phyloP scores from a whole-genome alignment of 2,797 vertebrate genomes.

The Acipenser oxyrinchus region DNA sequence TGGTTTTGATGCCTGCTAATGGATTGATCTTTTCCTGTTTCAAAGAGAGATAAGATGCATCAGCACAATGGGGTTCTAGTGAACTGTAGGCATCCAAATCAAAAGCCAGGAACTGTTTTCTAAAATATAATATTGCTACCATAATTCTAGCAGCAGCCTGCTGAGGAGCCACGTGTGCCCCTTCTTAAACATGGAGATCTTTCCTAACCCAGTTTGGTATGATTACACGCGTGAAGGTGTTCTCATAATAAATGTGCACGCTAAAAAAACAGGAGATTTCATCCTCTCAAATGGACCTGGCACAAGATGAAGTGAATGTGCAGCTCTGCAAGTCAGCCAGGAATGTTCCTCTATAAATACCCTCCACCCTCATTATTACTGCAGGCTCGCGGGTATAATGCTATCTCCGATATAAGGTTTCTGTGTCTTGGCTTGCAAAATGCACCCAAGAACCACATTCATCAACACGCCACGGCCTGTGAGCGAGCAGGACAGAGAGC shows the following conservation, averaged over 20 bases:
- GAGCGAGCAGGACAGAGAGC: neutral
- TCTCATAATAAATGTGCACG: neutral
- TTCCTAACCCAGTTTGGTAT: too few relatives aligned
- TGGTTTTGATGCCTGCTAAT: neutral
- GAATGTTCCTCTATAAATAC: constrained; percentile 5
- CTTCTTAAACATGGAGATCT: too few relatives aligned
- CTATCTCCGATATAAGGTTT: constrained; percentile 8
- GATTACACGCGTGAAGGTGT: too few relatives aligned
- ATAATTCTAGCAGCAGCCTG: too few relatives aligned
- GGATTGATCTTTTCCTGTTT: neutral
- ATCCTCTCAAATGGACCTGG: neutral
- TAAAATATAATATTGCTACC: neutral
- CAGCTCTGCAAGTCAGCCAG: constrained; percentile 1
- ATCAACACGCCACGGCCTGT: neutral
- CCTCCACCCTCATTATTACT: constrained; percentile 3
- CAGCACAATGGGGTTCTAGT: too few relatives aligned
- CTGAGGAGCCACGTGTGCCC: too few relatives aligned
- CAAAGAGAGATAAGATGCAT: neutral
- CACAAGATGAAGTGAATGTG: constrained; percentile 2
- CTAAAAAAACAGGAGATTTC: neutral
- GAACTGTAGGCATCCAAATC: neutral
- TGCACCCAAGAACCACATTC: neutral
- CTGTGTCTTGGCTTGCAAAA: neutral
- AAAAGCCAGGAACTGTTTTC: neutral
- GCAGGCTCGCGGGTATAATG: neutral